Evolutionary conservation across 2,113 vertebrate species (phyloP).

Genomic region (Mustelus asterias): DNA sequence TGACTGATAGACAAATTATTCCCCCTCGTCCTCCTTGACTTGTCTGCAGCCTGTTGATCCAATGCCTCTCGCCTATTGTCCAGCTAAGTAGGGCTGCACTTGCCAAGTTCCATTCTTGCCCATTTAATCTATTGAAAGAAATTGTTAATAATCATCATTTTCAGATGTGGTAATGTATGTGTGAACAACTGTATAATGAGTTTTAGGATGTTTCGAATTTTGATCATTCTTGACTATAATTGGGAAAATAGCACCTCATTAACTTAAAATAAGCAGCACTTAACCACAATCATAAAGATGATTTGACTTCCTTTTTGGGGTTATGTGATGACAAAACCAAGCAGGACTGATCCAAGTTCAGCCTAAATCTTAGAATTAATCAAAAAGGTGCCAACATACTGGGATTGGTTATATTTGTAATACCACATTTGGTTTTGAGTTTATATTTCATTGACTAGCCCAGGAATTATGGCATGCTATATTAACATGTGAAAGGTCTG

Average conservation of each 20-base stretch:
- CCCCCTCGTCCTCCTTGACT: too few species aligned
- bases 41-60: too few species aligned
- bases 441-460: neutral
- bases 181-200: neutral
- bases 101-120: too few species aligned
- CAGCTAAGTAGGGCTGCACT: too few species aligned
- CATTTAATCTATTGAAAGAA: neutral
- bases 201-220: neutral
- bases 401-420: neutral
- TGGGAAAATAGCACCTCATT: neutral
- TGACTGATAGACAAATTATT: too few species aligned
- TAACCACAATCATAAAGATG: neutral
- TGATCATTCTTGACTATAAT: neutral
- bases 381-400: neutral
- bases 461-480: neutral
- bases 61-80: too few species aligned
- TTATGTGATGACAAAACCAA: neutral
- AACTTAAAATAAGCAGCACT: neutral
- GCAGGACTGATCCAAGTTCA: neutral
- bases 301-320: neutral
- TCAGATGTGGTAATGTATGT: neutral
- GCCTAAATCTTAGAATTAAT: neutral
- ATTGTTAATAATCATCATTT: neutral
- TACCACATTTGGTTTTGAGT: neutral
- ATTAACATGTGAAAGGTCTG: neutral